A percentile compares a stretch with the other conserved stretches of the same genome.
phyloP scores from a whole-genome alignment of 2,113 vertebrate species.

The Poecile atricapillus region DNA sequence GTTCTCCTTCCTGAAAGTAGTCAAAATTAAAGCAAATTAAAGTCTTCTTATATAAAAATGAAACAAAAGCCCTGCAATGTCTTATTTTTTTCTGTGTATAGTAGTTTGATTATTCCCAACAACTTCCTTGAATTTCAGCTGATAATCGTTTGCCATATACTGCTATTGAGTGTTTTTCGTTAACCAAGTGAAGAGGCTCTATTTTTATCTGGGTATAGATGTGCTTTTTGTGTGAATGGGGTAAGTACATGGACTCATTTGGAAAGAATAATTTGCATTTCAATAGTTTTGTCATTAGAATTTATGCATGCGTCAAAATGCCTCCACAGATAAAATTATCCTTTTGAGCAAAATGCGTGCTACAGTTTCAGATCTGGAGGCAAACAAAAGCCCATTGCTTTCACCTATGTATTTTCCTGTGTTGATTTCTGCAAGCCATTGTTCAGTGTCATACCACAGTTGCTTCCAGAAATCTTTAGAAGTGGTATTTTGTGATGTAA shows the following conservation, averaged over 20 bases:
- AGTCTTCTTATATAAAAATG: background rate
- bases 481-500: background rate
- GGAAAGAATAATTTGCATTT: background rate
- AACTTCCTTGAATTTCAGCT: background rate
- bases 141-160: background rate
- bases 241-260: background rate
- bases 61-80: background rate
- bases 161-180: background rate
- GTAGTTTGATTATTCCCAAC: background rate
- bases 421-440: background rate
- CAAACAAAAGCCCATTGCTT: background rate
- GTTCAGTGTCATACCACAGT: background rate
- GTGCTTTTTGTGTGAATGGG: background rate
- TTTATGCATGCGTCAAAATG: background rate
- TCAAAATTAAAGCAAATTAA: background rate
- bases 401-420: background rate
- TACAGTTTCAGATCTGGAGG: background rate
- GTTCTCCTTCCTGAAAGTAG: slow-evolving; percentile 61
- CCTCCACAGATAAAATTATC: background rate
- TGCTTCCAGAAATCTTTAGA: background rate
- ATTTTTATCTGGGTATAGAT: background rate
- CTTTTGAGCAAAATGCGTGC: background rate
- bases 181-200: background rate
- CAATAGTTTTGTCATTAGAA: background rate
- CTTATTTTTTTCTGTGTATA: background rate